phyloP scores from a whole-genome alignment of 2,888 invertebrate species.

The Mystacides longicornis region DNA sequence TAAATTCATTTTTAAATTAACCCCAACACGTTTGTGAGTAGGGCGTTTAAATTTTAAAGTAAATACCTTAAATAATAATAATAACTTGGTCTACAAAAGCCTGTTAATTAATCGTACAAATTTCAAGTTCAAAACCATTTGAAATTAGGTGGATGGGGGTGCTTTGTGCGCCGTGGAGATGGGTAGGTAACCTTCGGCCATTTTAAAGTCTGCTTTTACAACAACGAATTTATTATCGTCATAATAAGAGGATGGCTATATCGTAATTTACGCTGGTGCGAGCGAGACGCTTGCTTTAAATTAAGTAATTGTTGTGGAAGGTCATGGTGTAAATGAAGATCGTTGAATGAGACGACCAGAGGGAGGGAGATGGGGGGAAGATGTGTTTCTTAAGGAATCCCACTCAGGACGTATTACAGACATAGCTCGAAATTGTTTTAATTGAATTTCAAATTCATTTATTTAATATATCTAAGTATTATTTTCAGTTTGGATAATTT shows the following conservation, averaged over 20 bases:
- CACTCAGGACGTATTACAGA: slow-evolving; percentile 5
- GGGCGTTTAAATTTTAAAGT: too few relatives aligned
- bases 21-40: too few relatives aligned
- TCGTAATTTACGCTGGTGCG: slow-evolving; percentile 9
- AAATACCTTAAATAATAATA: too few relatives aligned
- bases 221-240: neutral
- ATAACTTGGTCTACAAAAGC: too few relatives aligned
- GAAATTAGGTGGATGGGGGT: too few relatives aligned
- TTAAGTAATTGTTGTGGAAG: slow-evolving; percentile 25
- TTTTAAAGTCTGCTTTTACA: slow-evolving; percentile 1
- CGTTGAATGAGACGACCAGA: slow-evolving; percentile 19
- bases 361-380: too few relatives aligned
- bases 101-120: too few relatives aligned
- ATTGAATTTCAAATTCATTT: neutral
- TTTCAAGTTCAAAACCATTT: too few relatives aligned
- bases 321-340: slow-evolving; percentile 23
- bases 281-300: slow-evolving; percentile 23
- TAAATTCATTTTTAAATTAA: too few relatives aligned
- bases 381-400: slow-evolving; percentile 24
- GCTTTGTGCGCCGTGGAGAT: too few relatives aligned
- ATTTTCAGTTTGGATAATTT: neutral
- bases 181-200: neutral
- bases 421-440: neutral
- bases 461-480: neutral
- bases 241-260: slow-evolving; percentile 9